Evolutionary conservation across 2,888 invertebrate genomes (phyloP).

Genomic region (Electrophaes corylata): DNA sequence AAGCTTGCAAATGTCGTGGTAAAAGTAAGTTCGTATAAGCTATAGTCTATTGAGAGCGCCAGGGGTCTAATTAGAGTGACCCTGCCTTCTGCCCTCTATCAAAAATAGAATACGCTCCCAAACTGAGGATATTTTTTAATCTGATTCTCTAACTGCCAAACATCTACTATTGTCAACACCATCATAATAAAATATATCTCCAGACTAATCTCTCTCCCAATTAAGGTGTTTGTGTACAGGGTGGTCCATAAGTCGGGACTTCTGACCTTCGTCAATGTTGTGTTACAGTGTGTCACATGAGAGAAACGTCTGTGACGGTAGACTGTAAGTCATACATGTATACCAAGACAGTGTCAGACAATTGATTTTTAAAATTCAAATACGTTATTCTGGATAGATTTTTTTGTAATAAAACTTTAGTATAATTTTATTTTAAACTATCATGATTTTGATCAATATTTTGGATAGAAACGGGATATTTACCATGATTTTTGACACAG

Average conservation of each 20-base stretch:
- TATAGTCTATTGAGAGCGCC: too few species aligned
- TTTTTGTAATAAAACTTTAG: background rate
- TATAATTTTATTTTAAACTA: too few species aligned
- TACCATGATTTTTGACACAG: too few species aligned
- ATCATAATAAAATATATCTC: slow-evolving; percentile 57
- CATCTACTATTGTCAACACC: slow-evolving; percentile 52
- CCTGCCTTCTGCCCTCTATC: too few species aligned
- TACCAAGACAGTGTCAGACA: slow-evolving; percentile 39
- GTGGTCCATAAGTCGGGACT: slow-evolving; percentile 62
- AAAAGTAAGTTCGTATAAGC: background rate
- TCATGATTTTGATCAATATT: too few species aligned
- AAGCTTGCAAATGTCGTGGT: background rate
- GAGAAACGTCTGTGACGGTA: slow-evolving; percentile 25
- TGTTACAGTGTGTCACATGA: slow-evolving; percentile 63
- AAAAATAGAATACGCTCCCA: too few species aligned
- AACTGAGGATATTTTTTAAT: too few species aligned
- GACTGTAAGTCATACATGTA: slow-evolving; percentile 41
- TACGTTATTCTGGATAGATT: background rate
- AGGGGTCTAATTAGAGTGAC: too few species aligned
- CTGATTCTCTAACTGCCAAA: background rate
- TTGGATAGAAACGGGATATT: too few species aligned
- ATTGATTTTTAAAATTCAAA: background rate
- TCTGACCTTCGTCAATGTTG: slow-evolving; percentile 74
- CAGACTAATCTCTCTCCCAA: slow-evolving; percentile 67
- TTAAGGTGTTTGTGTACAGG: slow-evolving; percentile 75